Evolutionary conservation across 2,113 vertebrate genomes (phyloP).

Genomic region (Hippocampus guttulatus): DNA sequence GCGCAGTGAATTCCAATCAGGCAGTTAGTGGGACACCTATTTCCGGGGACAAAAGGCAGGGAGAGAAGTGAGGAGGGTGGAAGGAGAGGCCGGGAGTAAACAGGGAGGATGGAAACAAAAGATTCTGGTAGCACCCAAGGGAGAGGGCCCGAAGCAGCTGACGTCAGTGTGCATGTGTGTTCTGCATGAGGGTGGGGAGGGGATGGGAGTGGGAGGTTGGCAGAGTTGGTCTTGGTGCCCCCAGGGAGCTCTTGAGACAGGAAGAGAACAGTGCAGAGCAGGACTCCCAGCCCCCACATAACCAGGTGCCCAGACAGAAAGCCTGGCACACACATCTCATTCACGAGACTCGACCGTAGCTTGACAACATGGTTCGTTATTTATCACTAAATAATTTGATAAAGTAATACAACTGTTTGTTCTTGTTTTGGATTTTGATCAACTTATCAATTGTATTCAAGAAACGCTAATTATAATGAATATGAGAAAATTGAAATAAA

Average conservation of each 20-base stretch:
- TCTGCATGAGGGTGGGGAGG: slow-evolving; percentile 74
- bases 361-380: background rate
- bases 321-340: slow-evolving; percentile 29
- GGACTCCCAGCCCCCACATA: slow-evolving; percentile 55
- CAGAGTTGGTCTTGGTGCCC: slow-evolving; percentile 87
- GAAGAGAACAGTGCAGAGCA: slow-evolving; percentile 57
- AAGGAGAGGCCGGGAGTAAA: slow-evolving; percentile 74
- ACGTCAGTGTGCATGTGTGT: slow-evolving; percentile 78
- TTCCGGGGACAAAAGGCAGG: slow-evolving; percentile 77
- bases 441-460: too few species aligned
- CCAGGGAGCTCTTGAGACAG: slow-evolving; percentile 67
- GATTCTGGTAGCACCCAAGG: slow-evolving; percentile 87
- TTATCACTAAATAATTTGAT: background rate
- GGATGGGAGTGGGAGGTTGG: slow-evolving; percentile 91
- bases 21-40: slow-evolving; percentile 76
- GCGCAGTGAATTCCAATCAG: slow-evolving; percentile 77
- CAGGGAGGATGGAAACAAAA: slow-evolving; percentile 80
- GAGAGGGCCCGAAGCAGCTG: slow-evolving; percentile 91
- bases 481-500: too few species aligned
- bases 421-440: too few species aligned
- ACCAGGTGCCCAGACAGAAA: slow-evolving; percentile 35
- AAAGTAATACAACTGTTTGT: too few species aligned
- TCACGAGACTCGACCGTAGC: background rate
- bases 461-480: too few species aligned
- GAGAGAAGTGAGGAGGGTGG: slow-evolving; percentile 79